Evolutionary conservation across 2,888 invertebrate genomes (phyloP), one percentile per base, ranked within the genome.

Genomic region (Patella depressa): DNA sequence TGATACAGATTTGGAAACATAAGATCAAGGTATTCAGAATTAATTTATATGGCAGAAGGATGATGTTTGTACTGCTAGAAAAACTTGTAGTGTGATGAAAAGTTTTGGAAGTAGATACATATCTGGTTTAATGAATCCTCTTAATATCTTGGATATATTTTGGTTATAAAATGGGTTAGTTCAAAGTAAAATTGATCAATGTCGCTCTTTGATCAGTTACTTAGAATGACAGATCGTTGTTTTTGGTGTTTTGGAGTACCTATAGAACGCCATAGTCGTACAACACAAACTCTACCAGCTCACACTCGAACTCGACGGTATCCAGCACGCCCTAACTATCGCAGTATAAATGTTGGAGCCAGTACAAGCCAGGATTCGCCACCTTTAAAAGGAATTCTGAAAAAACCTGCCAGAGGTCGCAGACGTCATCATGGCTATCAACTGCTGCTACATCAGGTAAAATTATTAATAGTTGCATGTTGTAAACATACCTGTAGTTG

Each of bases 171-270:
- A 45, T 45, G 45, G 45, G 45, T 45, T 45, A 45, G 45, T 45
- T 45, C 45, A 45, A 45, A 9, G 9, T 45, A 45, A 45, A 45
- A 45, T 45, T 45, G 45, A 65, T 65, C 65, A 65, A 65, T 65
- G 65, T 65, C 65, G 65, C 19, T 65, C 65, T 65, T 19, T 19
- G 65, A 65, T 24, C 65, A 65, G 65, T 14, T 65, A 24, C 19
- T 19, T 19, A 65, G 24, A 24, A 65, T 65, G 65, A 65, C 65
- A 24, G 65, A 65, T 65, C 19, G 65, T 19, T 65, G 65, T 65
- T 65, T 65, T 65, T 65, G 65, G 65, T 65, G 65, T 65, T 65
- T 65, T 65, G 65, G 65, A 65, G 65, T 24, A 65, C 65, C 65
- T 24, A 24, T 65, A 12, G 65, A 65, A 65, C 65, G 24, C 11